A percentile compares a stretch with the other conserved stretches of the same genome.
Conservation (phyloP, 2,888 invertebrate genomes). For the Zaprionus obscuricornis region DNA sequence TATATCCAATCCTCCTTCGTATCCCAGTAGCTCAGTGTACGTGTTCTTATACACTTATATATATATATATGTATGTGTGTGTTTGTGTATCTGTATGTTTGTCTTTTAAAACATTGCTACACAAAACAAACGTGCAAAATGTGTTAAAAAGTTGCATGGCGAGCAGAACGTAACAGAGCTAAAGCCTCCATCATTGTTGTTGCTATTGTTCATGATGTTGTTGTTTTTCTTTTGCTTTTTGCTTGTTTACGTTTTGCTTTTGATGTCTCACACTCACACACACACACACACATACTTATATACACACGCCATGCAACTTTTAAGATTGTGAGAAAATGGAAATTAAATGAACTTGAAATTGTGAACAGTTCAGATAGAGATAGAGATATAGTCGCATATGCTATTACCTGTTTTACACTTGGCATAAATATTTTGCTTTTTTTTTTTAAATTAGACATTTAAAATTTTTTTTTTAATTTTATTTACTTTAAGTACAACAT, state of each 20-base stretch:
- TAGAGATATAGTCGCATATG: conserved; percentile 8
- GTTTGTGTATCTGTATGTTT: conserved; percentile 17
- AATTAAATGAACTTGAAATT: conserved; percentile 72
- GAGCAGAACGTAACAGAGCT: conserved; percentile 19
- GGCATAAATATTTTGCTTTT: too few species aligned
- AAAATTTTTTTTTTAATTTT: background rate
- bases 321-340: conserved; percentile 58
- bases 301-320: conserved; percentile 30
- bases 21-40: too few species aligned
- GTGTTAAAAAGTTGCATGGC: conserved; percentile 66
- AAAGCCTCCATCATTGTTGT: conserved; percentile 19
- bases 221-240: conserved; percentile 41
- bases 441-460: too few species aligned
- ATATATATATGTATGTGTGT: conserved; percentile 4
- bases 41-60: too few species aligned
- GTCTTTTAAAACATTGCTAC: conserved; percentile 47
- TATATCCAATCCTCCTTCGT: background rate
- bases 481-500: too few species aligned
- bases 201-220: conserved; percentile 21
- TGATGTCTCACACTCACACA: conserved; percentile 50
- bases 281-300: conserved; percentile 5
- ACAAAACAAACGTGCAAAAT: conserved; percentile 64
- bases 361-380: conserved; percentile 36
- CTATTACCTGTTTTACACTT: background rate
- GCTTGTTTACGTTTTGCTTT: conserved; percentile 68